Evolutionary conservation across 2,113 vertebrate species (phyloP), one percentile per base, ranked within the genome.

Genomic region (Poicephalus gulielmi): DNA sequence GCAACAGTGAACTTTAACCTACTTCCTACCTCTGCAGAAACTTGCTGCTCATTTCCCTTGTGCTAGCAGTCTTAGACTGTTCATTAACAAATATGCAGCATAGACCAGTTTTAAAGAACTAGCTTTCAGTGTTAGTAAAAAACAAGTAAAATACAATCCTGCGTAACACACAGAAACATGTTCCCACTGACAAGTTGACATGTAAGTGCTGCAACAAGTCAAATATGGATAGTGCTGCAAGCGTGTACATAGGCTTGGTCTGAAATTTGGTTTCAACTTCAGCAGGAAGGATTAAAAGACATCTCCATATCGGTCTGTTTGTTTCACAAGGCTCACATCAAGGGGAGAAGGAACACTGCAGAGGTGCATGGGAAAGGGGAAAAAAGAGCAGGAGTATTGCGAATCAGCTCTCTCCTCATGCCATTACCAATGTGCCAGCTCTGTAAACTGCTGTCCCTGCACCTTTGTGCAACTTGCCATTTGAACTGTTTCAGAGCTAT

Each of bases 1-100:
- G 15, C 16, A 86, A 3, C 33, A 88, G 44, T 88, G 90, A 96
- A 88, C 95, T 93, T 92, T 78, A 91, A 75, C 88, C 91, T 82
- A 89, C 47, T 84, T 95, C 35, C 91, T 91, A 95, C 13, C 39
- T 64, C 73, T 60, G 27, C 13, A 75, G n/a, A 82, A 81, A 86
- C 55, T 28, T 78, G 76, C 50, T 88, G 67, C 18, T 63, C 37
- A 53, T 88, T 94, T 68, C 33, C 39, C 64, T 60, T 83, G 5
- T 12, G n/a, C 41, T 83, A 62, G 44, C 41, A 78, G 68, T 35
- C 23, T 41, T 33, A 50, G 30, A 50, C 28, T 70, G 50, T 35
- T 86, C 53, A 74, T 49, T 81, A 95, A 81, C 59, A 88, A 94
- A 77, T 24, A 77, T 0, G 22, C 43, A 83, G 60, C 43, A 70